Percentiles rank a stretch among this genome's conserved stretches.
Conservation (phyloP, 2,888 invertebrate species). For the Ophion ellenae region DNA sequence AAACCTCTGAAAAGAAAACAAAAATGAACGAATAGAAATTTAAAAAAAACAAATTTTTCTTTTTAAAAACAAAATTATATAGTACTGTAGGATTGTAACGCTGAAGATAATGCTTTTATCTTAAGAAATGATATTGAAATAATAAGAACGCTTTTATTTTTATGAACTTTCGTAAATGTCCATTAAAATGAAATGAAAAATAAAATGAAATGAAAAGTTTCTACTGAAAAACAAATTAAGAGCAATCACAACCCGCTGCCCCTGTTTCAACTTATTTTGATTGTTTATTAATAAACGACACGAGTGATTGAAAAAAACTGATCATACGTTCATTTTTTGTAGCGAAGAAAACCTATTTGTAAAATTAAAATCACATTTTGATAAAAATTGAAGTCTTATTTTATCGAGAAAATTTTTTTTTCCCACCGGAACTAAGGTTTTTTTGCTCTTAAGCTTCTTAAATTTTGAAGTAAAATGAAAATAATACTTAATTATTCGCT, state of each 20-base stretch:
- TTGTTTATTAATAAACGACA: background rate
- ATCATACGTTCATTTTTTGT: background rate
- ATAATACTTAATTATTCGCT: constrained; percentile 6
- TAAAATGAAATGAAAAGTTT: constrained; percentile 5
- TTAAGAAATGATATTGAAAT: constrained; percentile 6
- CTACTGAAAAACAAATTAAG: background rate
- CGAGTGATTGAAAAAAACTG: constrained; percentile 1
- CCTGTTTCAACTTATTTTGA: constrained; percentile 2
- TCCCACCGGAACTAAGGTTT: background rate
- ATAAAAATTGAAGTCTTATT: background rate
- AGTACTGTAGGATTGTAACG: background rate
- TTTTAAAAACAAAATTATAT: no score
- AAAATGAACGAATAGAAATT: no score
- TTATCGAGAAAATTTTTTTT: background rate
- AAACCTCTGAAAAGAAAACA: no score
- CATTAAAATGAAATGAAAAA: background rate
- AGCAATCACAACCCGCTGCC: background rate
- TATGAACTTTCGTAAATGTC: constrained; percentile 1
- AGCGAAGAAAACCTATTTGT: background rate
- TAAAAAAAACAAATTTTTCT: no score
- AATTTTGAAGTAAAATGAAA: constrained; percentile 6
- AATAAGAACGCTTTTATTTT: constrained; percentile 2
- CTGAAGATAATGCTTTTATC: constrained; percentile 2
- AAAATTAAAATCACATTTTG: background rate
- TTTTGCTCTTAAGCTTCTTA: background rate